Conservation (phyloP, 2,888 invertebrate species). For the Rotaria socialis region DNA sequence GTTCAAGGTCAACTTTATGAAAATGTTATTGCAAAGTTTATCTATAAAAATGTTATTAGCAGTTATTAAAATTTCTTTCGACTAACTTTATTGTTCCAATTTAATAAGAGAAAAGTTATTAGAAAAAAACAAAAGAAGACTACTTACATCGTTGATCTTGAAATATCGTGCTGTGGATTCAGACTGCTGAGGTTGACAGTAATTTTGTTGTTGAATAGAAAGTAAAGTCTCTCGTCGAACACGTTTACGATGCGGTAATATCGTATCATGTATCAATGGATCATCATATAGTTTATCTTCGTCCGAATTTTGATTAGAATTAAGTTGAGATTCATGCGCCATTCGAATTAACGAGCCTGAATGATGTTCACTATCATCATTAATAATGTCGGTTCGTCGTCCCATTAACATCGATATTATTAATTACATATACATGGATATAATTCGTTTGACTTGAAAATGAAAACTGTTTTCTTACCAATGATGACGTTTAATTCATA, state of each 20-base stretch:
- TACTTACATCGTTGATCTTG: too few species aligned
- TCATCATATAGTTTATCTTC: background rate
- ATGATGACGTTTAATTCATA: background rate
- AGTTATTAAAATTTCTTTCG: too few species aligned
- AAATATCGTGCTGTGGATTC: too few species aligned
- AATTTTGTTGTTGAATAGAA: too few species aligned
- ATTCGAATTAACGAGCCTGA: background rate
- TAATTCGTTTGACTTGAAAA: background rate
- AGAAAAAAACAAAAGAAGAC: too few species aligned
- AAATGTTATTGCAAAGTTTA: background rate
- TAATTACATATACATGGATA: background rate
- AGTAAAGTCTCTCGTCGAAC: background rate
- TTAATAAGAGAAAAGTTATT: too few species aligned
- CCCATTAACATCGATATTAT: background rate
- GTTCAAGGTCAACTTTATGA: background rate
- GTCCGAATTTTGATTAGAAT: background rate
- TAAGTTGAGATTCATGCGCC: background rate
- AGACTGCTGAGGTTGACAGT: background rate
- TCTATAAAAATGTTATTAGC: background rate
- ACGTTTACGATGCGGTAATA: slow-evolving; percentile 33
- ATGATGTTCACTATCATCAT: background rate
- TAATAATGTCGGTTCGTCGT: background rate
- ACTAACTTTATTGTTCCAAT: too few species aligned
- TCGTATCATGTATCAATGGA: slow-evolving; percentile 15
- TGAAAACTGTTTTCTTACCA: too few species aligned